Conservation (phyloP, 2,888 invertebrate genomes). For the Drosophila helvetica region DNA sequence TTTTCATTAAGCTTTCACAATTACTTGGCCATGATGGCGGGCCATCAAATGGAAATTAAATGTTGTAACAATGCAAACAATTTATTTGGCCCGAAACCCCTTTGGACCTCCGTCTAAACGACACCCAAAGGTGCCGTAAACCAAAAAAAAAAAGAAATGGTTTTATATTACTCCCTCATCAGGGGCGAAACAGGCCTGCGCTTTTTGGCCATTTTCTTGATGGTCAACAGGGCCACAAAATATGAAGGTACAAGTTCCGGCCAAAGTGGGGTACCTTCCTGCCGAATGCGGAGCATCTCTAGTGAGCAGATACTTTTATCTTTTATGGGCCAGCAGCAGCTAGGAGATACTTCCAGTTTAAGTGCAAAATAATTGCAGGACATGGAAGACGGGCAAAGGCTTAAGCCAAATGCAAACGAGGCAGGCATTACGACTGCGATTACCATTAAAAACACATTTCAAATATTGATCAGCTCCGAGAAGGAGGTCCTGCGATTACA, state of each 20-base stretch:
- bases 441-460: slow-evolving; percentile 62
- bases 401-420: slow-evolving; percentile 35
- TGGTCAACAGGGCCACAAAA: background rate
- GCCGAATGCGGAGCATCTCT: slow-evolving; percentile 3
- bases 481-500: slow-evolving; percentile 59
- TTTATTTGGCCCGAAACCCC: slow-evolving; percentile 27
- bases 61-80: slow-evolving; percentile 48
- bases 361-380: slow-evolving; percentile 69
- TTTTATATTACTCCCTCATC: slow-evolving; percentile 32
- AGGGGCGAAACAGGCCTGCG: slow-evolving; percentile 9
- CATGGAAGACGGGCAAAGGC: slow-evolving; percentile 15
- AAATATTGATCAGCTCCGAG: slow-evolving; percentile 66
- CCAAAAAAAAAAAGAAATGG: slow-evolving; percentile 52
- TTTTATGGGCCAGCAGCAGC: slow-evolving; percentile 46
- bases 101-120: slow-evolving; percentile 53
- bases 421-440: slow-evolving; percentile 32
- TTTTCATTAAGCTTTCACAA: slow-evolving; percentile 54
- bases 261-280: no score
- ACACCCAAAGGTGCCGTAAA: slow-evolving; percentile 73
- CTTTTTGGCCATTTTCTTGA: background rate
- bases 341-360: slow-evolving; percentile 55
- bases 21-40: slow-evolving; percentile 37
- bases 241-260: background rate
- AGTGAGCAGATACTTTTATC: background rate
- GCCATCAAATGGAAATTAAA: slow-evolving; percentile 52